Conservation (phyloP, 2,797 vertebrate genomes). For the Dicrostonyx torquatus region DNA sequence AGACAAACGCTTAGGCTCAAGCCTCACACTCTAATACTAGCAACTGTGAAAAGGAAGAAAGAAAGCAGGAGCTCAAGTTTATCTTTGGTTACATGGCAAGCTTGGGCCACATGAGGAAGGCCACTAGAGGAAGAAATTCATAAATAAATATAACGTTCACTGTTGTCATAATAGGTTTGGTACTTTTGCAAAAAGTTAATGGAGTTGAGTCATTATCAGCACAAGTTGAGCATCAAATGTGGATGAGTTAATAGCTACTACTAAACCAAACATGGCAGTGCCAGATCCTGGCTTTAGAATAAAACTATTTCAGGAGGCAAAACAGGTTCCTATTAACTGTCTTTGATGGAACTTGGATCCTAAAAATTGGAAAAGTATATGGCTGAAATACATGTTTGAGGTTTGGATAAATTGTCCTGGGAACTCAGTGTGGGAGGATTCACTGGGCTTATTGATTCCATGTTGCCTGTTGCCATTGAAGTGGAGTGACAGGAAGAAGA, state of each 20-base stretch:
- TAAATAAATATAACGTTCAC: background rate
- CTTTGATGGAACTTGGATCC: background rate
- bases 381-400: background rate
- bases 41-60: background rate
- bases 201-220: background rate
- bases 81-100: background rate
- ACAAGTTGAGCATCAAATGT: background rate
- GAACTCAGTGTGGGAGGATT: background rate
- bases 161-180: background rate
- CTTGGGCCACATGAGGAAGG: background rate
- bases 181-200: conserved; percentile 21
- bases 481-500: background rate
- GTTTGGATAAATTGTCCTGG: background rate
- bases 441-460: no score
- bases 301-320: conserved; percentile 41
- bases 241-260: background rate
- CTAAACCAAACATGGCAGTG: conserved; percentile 3
- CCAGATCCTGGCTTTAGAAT: conserved; percentile 11
- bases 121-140: background rate
- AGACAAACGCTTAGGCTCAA: background rate
- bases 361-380: background rate
- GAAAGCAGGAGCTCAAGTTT: background rate
- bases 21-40: background rate
- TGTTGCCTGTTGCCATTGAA: background rate
- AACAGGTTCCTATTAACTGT: background rate